A percentile compares a stretch with the other conserved stretches of the same genome.
Conservation (phyloP, 2,113 vertebrate species). For the Esox niger region DNA sequence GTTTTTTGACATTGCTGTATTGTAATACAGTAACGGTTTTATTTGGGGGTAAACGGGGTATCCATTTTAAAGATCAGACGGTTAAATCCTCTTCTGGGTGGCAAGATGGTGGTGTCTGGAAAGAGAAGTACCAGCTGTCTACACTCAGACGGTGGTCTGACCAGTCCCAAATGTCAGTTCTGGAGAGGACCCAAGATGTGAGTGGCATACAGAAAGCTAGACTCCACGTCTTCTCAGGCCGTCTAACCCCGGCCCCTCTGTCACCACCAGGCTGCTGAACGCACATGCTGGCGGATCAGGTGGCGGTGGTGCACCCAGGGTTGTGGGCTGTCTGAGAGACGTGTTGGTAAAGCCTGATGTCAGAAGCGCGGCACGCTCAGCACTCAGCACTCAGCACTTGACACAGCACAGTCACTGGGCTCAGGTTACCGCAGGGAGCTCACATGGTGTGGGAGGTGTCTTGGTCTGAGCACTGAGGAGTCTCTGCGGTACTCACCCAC, state of each 20-base stretch:
- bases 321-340: background rate
- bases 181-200: too few species aligned
- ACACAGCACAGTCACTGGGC: background rate
- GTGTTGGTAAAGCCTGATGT: background rate
- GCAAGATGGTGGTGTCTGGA: background rate
- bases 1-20: too few species aligned
- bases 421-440: background rate
- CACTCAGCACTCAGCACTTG: background rate
- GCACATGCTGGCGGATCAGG: background rate
- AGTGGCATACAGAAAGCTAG: too few species aligned
- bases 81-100: background rate
- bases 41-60: background rate
- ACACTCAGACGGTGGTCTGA: background rate
- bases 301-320: background rate
- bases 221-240: too few species aligned
- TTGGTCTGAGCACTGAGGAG: background rate
- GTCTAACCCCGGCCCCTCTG: background rate
- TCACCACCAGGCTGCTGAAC: background rate
- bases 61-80: background rate
- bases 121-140: background rate
- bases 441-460: background rate
- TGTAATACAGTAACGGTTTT: background rate
- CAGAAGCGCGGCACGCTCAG: background rate
- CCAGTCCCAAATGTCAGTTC: too few species aligned
- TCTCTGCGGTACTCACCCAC: slow-evolving; percentile 81